phyloP scores from a whole-genome alignment of 2,888 invertebrate species.

The Oscheius sp. region DNA sequence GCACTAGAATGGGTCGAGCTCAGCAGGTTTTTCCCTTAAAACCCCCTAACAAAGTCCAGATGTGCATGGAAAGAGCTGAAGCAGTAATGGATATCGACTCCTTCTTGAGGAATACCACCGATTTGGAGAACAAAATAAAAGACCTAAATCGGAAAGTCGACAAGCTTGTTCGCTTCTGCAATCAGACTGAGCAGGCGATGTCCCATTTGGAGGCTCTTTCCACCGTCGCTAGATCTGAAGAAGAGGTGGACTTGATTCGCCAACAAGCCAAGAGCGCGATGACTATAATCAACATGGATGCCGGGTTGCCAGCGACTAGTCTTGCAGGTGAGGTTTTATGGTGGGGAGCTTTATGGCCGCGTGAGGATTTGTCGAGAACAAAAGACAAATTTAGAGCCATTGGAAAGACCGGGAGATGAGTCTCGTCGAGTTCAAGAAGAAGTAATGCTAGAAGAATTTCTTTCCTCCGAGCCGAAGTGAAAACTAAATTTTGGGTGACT shows the following conservation, averaged over 20 bases:
- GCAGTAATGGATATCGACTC: slow-evolving; percentile 50
- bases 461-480: slow-evolving; percentile 27
- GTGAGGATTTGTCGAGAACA: not conserved
- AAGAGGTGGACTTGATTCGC: slow-evolving; percentile 44
- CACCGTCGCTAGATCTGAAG: slow-evolving; percentile 42
- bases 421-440: slow-evolving; percentile 47
- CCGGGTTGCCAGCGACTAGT: slow-evolving; percentile 38
- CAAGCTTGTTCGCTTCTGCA: slow-evolving; percentile 51
- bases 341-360: no score
- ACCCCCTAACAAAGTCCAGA: slow-evolving; percentile 23
- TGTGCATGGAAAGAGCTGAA: slow-evolving; percentile 53
- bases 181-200: slow-evolving; percentile 57
- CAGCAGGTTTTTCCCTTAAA: slow-evolving; percentile 34
- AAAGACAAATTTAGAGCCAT: slow-evolving; percentile 12
- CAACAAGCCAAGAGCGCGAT: slow-evolving; percentile 46
- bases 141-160: slow-evolving; percentile 42
- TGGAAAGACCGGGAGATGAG: slow-evolving; percentile 41
- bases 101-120: slow-evolving; percentile 41
- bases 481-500: no score
- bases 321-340: slow-evolving; percentile 36
- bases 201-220: slow-evolving; percentile 55
- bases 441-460: slow-evolving; percentile 57
- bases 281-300: slow-evolving; percentile 31
- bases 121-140: slow-evolving; percentile 46
- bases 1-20: slow-evolving; percentile 52